Base-by-base conservation (phyloP, 23 tunicate species). In the Trididemnum clinides region DNA sequence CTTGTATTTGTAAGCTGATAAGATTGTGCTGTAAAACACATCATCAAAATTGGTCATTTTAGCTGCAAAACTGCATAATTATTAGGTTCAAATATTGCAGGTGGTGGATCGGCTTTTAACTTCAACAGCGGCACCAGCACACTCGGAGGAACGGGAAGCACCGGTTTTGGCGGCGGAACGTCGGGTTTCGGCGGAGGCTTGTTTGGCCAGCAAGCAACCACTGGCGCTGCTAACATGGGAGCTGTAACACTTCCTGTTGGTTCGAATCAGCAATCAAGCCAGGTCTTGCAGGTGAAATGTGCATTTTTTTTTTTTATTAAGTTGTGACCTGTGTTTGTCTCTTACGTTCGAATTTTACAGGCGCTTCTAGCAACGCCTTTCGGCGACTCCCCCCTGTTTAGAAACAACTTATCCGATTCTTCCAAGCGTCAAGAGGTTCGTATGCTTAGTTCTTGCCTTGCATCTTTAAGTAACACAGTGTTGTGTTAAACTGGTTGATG, bases 331-430 rank as follows among this genome's bases (percentile, higher is more conserved):
- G n/a, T n/a, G n/a, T n/a, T n/a, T n/a, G n/a, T n/a, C n/a, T n/a
- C n/a, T n/a, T n/a, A n/a, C n/a, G n/a, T n/a, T n/a, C n/a, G 10
- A 44, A 44, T 44, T 44, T 18, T 31, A 15, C 37, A 90, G 87
- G 92, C 95, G 27, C 72, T 95, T 26, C 38, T 95, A 23, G 29
- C 84, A 0, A 80, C 88, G 10, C 99, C 99, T 1, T 95, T 90
- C 64, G 99, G 99, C 35, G 96, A 95, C 51, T 95, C 99, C 0
- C 99, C 99, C 33, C 62, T 95, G 78, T 95, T 95, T 78, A 90
- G 87, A 51, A 88, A 89, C 66, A 69, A 83, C 23, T 32, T 92
- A 1, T 31, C 39, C 33, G 91, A 92, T 49, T 91, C 91, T 23
- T 70, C 23, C 38, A 92, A 88, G 70, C 78, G 86, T n/a, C 84